Base-by-base conservation (phyloP, 2,888 invertebrate genomes). In the Koerneria pararmatus region DNA sequence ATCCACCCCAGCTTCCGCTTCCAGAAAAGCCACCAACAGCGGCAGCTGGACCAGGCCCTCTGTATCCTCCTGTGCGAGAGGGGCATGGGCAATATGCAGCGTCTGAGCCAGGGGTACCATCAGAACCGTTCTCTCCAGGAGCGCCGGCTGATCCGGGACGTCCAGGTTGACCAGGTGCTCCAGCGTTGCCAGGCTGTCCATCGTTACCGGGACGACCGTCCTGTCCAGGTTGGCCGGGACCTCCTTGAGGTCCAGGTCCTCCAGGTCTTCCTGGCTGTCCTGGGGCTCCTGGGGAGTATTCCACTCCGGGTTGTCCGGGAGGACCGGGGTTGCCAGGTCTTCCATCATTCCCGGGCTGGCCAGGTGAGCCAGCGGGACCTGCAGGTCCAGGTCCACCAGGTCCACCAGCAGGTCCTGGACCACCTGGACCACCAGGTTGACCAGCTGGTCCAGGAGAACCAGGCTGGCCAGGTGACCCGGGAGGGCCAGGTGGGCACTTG, bases 351-450 rank as follows among this genome's bases (percentile, higher is more conserved):
- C 75, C 75, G 61, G 75, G 75, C n/a, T n/a, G n/a, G n/a, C n/a
- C n/a, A 63, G 68, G 68, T n/a, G n/a, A n/a, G 57, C 76, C 76
- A 35, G 62, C 56, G 60, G 72, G 70, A 66, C 74, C 76, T 31
- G 64, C 51, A 71, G 71, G 71, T 70, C 76, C 76, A 63, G 73
- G 73, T 60, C 69, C 69, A 67, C 76, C 74, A 63, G 73, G 74
- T 61, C 72, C 72, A 69, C 76, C 76, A 56, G 72, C 71, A 8
- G 69, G 68, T 71, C 74, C 76, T 54, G 76, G 74, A 69, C 71
- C 69, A 64, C 69, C 71, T 31, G 68, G 67, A 29, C 68, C 69
- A 63, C 74, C 76, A 37, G 76, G 74, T 34, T 65, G 60, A 34
- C 76, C 76, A 49, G 72, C 72, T 60, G 73, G 72, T 68, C 73